A percentile compares a stretch with the other conserved stretches of the same genome.
Conservation (phyloP, 2,888 invertebrate species). For the Phaonia tiefii region DNA sequence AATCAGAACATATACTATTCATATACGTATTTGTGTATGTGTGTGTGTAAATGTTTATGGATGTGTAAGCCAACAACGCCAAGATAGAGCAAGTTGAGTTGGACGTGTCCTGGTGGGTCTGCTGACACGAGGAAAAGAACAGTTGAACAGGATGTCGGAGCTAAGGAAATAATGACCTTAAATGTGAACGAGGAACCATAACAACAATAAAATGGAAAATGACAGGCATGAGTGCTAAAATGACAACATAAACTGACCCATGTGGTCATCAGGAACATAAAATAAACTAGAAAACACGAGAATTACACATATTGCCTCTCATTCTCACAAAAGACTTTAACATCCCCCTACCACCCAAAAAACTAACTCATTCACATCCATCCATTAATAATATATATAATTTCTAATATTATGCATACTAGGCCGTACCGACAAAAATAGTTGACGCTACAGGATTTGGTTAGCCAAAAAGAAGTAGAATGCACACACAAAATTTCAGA, state of each 20-base stretch:
- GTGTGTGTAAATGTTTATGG: neutral
- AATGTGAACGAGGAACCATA: slow-evolving; percentile 40
- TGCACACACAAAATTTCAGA: no score
- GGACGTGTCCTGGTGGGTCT: neutral
- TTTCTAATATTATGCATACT: neutral
- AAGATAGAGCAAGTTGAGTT: neutral
- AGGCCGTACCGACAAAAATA: neutral
- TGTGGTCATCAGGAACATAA: slow-evolving; percentile 58
- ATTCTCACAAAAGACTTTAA: no score
- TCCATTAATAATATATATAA: neutral
- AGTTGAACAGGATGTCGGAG: slow-evolving; percentile 7
- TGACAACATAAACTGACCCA: slow-evolving; percentile 60
- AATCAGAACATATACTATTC: slow-evolving; percentile 52
- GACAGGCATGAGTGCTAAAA: slow-evolving; percentile 57
- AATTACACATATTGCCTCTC: slow-evolving; percentile 12
- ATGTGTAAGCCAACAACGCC: neutral
- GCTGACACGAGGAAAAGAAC: neutral
- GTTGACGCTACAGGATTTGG: no score
- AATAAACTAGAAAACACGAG: slow-evolving; percentile 43
- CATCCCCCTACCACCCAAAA: no score
- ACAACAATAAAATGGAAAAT: slow-evolving; percentile 51
- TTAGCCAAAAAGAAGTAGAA: no score
- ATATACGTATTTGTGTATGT: neutral
- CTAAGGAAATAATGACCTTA: slow-evolving; percentile 47
- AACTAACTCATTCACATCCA: no score